Evolutionary conservation across 2,888 invertebrate species (phyloP), one percentile per base, ranked within the genome.

Genomic region (Cantharis lateralis): DNA sequence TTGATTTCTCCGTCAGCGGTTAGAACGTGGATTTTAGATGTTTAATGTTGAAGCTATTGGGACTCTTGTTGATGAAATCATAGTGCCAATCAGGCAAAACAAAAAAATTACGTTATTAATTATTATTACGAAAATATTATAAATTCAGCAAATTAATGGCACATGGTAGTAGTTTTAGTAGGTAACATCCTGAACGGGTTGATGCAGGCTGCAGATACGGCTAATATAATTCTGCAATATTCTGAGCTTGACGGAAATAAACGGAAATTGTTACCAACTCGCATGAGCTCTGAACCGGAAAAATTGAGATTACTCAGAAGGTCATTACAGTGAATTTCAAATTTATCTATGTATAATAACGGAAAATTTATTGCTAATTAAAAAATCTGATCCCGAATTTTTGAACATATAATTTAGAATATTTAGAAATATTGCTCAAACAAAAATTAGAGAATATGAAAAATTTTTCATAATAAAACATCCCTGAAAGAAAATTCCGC

Each of bases 1-100:
- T 82, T 82, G 82, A 82, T 82, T 81, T 82, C 80, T 77, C 16
- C 64, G 74, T 77, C 77, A 75, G 72, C 69, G 75, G 80, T 78
- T 79, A 71, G 70, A 78, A 79, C 79, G 72, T 77, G 73, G 74
- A 75, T 71, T 77, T 75, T 48, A 71, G 76, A 61, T 71, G 71
- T 77, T 77, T 77, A 28, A 61, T 71, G 28, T 74, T 72, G 70
- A 68, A 75, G 74, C 76, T 79, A 78, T 78, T 75, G 79, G 72
- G 68, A 72, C 72, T 64, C 15, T 61, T 66, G 69, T 68, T 72
- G 72, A 76, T 71, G 71, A 68, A 72, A 71, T 75, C 69, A 20
- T 75, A 63, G 62, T 48, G 7, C 7, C n/a, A 48, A 48, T 48
- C 48, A n/a, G 9, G n/a, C 2, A 48, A 48, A 48, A n/a, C 48